These are phyloP conservation scores for Ophraella communa DNA, from an alignment of 2,888 invertebrate species.

Conservation along the genomic window DNA sequence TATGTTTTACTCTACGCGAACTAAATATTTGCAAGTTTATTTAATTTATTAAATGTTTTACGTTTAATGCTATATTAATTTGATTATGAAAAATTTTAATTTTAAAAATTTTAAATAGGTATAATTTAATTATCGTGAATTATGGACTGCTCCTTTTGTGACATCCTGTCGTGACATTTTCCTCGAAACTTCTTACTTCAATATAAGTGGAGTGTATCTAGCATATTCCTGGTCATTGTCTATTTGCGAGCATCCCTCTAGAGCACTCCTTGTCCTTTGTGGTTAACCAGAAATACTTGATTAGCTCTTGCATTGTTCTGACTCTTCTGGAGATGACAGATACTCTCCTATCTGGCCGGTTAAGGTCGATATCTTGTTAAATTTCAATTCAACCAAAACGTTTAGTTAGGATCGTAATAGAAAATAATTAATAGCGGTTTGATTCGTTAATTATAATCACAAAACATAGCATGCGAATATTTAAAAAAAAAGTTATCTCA, in stretches of 20 bases:
- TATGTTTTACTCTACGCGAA: no score
- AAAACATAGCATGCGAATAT: no score
- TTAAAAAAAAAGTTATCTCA: no score
- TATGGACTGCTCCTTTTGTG: neutral
- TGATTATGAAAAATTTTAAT: no score
- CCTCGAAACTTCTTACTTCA: conserved; percentile 1
- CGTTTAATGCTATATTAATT: no score
- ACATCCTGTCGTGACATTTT: neutral
- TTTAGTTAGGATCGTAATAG: neutral
- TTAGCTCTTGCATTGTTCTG: conserved; percentile 31
- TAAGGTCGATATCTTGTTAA: conserved; percentile 13
- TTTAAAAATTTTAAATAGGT: no score
- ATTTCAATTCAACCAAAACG: neutral
- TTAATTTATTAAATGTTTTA: no score
- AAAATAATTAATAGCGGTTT: neutral
- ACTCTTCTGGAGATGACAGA: conserved; percentile 30
- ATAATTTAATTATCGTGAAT: no score
- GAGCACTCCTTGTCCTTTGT: conserved; percentile 25
- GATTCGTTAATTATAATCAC: no score
- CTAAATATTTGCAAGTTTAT: no score
- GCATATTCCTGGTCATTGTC: conserved; percentile 25
- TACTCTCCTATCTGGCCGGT: conserved; percentile 6
- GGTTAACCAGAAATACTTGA: conserved; percentile 26
- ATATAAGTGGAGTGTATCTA: conserved; percentile 3
- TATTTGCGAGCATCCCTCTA: conserved; percentile 8